Evolutionary conservation across 2,113 vertebrate species (phyloP).

Genomic region (Felis chaus): DNA sequence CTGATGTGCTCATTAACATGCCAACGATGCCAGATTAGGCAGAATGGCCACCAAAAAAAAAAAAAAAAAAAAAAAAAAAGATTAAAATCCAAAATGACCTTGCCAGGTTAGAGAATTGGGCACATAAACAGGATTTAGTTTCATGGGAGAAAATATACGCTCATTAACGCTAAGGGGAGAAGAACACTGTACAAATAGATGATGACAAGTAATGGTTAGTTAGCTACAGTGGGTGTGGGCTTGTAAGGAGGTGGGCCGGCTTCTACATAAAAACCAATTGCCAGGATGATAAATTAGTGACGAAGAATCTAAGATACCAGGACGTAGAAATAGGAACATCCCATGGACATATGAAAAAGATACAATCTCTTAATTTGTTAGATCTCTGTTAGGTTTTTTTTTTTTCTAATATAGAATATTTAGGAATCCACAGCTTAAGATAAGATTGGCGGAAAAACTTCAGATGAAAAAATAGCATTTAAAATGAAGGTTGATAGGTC

Average conservation of each 20-base stretch:
- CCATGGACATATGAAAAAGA: background rate
- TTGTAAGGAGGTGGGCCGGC: background rate
- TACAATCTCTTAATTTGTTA: background rate
- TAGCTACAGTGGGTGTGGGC: background rate
- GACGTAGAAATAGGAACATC: background rate
- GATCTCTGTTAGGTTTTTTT: background rate
- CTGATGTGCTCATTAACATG: constrained; percentile 11
- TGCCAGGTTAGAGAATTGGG: background rate
- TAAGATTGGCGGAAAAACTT: background rate
- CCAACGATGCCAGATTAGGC: constrained; percentile 3
- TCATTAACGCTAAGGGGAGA: background rate
- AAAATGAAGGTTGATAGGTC: background rate
- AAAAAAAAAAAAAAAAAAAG: background rate
- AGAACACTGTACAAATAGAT: background rate
- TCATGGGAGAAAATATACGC: constrained; percentile 7
- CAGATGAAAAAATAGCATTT: background rate
- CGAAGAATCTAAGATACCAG: background rate
- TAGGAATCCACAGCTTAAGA: background rate
- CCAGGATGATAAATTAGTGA: background rate
- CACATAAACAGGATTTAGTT: constrained; percentile 36
- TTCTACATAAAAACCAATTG: background rate
- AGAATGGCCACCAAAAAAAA: background rate
- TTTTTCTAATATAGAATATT: background rate
- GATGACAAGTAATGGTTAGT: background rate
- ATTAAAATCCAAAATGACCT: constrained; percentile 55